Percentiles rank a stretch among this genome's conserved stretches.
Conservation (phyloP, 2,797 vertebrate species). For the Amblyopsis hoosieri region DNA sequence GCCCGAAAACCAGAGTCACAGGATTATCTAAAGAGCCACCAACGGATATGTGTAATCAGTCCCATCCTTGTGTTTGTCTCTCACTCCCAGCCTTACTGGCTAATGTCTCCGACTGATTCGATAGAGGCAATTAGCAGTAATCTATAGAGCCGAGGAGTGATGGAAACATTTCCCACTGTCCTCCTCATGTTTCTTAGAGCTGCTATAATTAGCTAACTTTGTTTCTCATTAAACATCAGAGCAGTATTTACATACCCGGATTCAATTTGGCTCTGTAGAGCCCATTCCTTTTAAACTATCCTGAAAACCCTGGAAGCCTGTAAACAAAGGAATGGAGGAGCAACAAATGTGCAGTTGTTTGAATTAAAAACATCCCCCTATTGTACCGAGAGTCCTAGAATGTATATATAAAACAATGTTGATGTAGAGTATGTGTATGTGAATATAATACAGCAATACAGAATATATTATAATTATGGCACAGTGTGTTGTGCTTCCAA, state of each 20-base stretch:
- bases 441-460: conserved; percentile 13
- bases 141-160: conserved; percentile 78
- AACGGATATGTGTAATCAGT: conserved; percentile 75
- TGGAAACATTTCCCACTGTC: conserved; percentile 80
- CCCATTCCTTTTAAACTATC: conserved; percentile 75
- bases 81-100: conserved; percentile 71
- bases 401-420: conserved; percentile 29
- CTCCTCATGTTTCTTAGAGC: conserved; percentile 82
- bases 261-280: conserved; percentile 75
- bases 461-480: conserved; percentile 22
- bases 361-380: conserved; percentile 46
- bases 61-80: conserved; percentile 74
- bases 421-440: conserved; percentile 32
- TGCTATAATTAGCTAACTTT: conserved; percentile 86
- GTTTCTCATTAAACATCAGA: conserved; percentile 83
- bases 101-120: conserved; percentile 80
- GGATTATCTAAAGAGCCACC: conserved; percentile 75
- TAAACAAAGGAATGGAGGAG: conserved; percentile 60
- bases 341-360: conserved; percentile 56
- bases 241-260: conserved; percentile 85
- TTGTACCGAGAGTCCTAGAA: conserved; percentile 35
- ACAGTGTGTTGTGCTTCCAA: no score
- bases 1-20: conserved; percentile 55
- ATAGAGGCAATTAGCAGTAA: conserved; percentile 80
- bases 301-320: conserved; percentile 60